Evolutionary conservation across 2,797 vertebrate species (phyloP), one percentile per base, ranked within the genome.

Genomic region (Micromesistius poutassou): DNA sequence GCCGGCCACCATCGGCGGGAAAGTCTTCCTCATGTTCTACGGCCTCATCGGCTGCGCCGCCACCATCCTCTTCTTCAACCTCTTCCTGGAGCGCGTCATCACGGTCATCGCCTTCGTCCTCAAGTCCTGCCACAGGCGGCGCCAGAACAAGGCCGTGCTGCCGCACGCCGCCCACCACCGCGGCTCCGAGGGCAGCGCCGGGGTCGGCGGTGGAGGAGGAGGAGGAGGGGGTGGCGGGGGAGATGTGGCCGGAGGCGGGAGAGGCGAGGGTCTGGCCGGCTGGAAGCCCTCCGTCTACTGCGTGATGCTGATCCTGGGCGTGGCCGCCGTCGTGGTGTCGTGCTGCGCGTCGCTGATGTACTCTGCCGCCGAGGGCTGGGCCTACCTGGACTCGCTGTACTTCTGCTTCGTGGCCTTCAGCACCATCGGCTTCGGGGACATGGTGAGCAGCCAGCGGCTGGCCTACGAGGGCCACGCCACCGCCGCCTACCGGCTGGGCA

Each of bases 361-460:
- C 89, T 94, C 95, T 0, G 93, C 95, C 0, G 91, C 96, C 0
- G 97, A 98, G 89, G 97, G 96, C 31, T 98, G 97, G 97, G 94
- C 91, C 87, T 99, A 96, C 89, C 93, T 98, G 35, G 97, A 99
- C 86, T 97, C 97, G 0, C 95, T 99, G 71, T 99, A 98, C 89
- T 99, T 97, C 90, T 98, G 97, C 87, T 98, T 99, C 0, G 97
- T 98, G 91, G 96, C 97, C 82, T 99, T 99, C 91, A 98, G 97
- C 89, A 98, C 97, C 81, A 98, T 98, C 0, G 97, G 97, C 33
- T 98, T 98, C 0, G 97, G 97, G 35, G 97, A 99, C 84, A 95
- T 99, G 84, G 97, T 98, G 84, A 98, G 97, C 89, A 96, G 96
- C 91, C 97, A 98, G 90, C 92, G 93, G 68, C 84, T 90, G 8